Base-by-base conservation (phyloP, 1,140 invertebrate species). In the Sminthurides bifidus region DNA sequence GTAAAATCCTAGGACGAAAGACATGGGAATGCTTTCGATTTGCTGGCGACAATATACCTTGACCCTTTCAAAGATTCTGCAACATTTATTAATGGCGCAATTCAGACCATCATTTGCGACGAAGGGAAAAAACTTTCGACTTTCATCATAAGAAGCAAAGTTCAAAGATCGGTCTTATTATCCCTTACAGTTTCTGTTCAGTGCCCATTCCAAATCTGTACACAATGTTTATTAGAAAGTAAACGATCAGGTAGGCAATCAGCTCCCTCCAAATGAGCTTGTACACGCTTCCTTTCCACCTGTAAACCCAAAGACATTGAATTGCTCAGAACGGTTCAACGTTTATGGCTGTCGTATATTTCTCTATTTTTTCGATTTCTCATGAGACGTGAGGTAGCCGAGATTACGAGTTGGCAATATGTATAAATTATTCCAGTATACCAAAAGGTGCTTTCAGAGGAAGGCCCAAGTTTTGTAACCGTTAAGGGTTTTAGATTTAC, bases 231-330 rank as follows among this genome's bases (percentile, higher is more conserved):
- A 97, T 85, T 56, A 79, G 74, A 70, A 85, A 88, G 74, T 93
- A 97, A 54, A 89, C 70, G 57, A 80, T 73, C 65, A 89, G 76
- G 73, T 92, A 96, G 33, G 89, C 84, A 65, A 93, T 70, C 57
- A 94, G 76, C 76, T 97, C 92, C 61, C 88, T 79, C 85, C 90
- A 96, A 44, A 97, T 83, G 67, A 95, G 74, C 78, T 97, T 97
- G 78, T 95, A 96, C n/a, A 96, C 87, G 68, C 91, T 95, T 61
- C 92, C 92, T 69, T 84, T 78, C 92, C 92, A 97, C 81, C 89
- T 90, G 78, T 12, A 60, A 55, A 51, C 4, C 2, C 31, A 54
- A 58, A 35, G 48, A 53, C 17, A n/a, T n/a, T n/a, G n/a, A n/a
- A n/a, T n/a, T n/a, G n/a, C n/a, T n/a, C n/a, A n/a, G n/a, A n/a